Evolutionary conservation across 1,140 invertebrate species (phyloP).

Genomic region (Vanessa tameamea): DNA sequence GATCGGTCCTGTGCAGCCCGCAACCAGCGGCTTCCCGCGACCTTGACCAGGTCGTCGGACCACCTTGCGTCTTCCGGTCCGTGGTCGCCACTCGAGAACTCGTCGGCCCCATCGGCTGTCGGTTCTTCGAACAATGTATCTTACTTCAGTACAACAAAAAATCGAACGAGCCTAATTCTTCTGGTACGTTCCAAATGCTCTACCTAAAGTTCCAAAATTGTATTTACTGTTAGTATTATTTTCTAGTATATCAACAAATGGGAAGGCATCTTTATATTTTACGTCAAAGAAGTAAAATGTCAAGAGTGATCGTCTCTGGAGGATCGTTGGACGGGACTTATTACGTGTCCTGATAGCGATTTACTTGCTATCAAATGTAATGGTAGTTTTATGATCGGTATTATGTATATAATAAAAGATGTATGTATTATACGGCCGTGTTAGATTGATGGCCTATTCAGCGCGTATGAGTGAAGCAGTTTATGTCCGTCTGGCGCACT

Average conservation of each 20-base stretch:
- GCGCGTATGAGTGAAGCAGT: background rate
- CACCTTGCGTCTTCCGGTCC: no score
- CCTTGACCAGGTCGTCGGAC: no score
- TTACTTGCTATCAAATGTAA: conserved; percentile 1
- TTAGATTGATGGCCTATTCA: conserved; percentile 7
- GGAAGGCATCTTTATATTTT: background rate
- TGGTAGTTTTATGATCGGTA: background rate
- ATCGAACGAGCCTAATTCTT: no score
- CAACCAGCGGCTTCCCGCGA: no score
- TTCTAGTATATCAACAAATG: background rate
- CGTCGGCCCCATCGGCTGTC: no score
- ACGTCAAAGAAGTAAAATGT: conserved; percentile 10
- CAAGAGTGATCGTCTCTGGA: background rate
- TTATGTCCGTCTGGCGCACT: background rate
- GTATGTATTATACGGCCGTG: background rate
- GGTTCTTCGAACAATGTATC: no score
- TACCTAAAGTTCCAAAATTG: no score
- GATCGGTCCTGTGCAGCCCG: no score
- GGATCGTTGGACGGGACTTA: background rate
- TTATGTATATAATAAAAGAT: background rate
- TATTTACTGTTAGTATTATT: no score
- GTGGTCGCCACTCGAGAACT: no score
- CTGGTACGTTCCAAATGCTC: no score
- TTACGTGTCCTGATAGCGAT: background rate
- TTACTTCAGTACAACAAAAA: no score